These are phyloP conservation scores for Apteryx mantelli DNA, from an alignment of 2,113 vertebrate species.

Conservation along the genomic window DNA sequence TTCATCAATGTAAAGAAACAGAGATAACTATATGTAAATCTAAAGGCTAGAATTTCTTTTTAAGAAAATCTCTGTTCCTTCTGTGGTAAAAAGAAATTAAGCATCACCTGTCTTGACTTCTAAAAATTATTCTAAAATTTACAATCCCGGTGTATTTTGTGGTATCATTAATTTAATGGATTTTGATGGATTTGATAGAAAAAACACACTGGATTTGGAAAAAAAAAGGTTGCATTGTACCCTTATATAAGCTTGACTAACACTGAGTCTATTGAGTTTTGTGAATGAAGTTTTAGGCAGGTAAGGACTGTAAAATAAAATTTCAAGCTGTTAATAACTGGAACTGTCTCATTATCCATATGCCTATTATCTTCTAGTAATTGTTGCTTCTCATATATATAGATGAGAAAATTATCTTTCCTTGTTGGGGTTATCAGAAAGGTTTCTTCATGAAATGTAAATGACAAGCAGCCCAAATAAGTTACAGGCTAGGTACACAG, in stretches of 20 bases:
- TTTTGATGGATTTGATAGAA: background rate
- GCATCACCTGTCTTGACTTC: background rate
- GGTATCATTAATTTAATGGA: background rate
- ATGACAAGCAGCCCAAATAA: background rate
- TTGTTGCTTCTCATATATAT: background rate
- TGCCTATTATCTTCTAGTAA: background rate
- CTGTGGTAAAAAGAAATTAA: background rate
- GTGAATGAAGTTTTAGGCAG: background rate
- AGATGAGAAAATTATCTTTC: background rate
- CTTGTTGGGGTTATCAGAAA: background rate
- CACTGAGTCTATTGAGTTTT: background rate
- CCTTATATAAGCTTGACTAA: background rate
- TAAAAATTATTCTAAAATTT: background rate
- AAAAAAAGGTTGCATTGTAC: background rate
- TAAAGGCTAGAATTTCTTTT: background rate
- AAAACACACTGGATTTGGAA: background rate
- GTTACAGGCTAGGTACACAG: rapidly evolving
- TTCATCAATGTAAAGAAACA: background rate
- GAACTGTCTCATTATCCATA: background rate
- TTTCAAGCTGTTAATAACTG: background rate
- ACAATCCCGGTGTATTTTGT: background rate
- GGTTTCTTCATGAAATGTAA: background rate
- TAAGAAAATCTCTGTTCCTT: background rate
- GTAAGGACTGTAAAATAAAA: background rate
- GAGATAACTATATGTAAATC: background rate